These are phyloP conservation scores for Geophilus truncorum DNA, from an alignment of 2,888 invertebrate genomes.

Conservation along the genomic window DNA sequence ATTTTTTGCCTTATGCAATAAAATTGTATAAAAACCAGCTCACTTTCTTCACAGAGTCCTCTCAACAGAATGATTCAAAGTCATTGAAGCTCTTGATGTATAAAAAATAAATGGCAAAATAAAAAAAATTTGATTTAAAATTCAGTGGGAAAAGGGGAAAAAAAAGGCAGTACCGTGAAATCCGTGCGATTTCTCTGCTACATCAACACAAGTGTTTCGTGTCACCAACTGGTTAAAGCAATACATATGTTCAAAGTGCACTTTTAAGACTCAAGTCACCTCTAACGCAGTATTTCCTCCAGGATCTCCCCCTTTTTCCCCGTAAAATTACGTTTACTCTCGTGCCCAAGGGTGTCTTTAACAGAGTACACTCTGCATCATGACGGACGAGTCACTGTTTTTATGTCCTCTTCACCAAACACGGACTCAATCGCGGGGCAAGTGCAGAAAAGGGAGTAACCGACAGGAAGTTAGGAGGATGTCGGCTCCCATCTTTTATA, in stretches of 20 bases:
- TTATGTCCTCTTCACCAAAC: conserved; percentile 25
- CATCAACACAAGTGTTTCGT: neutral
- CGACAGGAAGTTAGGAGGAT: conserved; percentile 16
- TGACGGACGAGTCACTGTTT: conserved; percentile 5
- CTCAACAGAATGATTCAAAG: neutral
- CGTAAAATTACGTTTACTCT: conserved; percentile 27
- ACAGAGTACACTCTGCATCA: conserved; percentile 9
- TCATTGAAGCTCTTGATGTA: neutral
- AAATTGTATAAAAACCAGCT: neutral
- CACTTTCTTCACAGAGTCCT: neutral
- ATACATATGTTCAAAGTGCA: neutral
- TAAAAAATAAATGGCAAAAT: neutral
- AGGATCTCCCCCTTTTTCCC: conserved; percentile 3
- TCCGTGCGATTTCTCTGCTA: conserved; percentile 5
- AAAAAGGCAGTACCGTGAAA: neutral
- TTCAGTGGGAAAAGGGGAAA: no score
- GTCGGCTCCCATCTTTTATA: neutral
- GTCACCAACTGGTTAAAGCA: conserved; percentile 7
- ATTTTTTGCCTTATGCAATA: neutral
- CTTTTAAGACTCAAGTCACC: conserved; percentile 6
- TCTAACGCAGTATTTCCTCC: neutral
- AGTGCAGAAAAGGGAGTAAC: conserved; percentile 7
- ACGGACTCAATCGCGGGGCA: conserved; percentile 1
- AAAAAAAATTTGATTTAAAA: neutral
- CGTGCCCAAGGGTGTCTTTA: conserved; percentile 27